A percentile compares a stretch with the other conserved stretches of the same genome.
phyloP scores from a whole-genome alignment of 2,797 vertebrate genomes.

The Sarcophilus harrisii region DNA sequence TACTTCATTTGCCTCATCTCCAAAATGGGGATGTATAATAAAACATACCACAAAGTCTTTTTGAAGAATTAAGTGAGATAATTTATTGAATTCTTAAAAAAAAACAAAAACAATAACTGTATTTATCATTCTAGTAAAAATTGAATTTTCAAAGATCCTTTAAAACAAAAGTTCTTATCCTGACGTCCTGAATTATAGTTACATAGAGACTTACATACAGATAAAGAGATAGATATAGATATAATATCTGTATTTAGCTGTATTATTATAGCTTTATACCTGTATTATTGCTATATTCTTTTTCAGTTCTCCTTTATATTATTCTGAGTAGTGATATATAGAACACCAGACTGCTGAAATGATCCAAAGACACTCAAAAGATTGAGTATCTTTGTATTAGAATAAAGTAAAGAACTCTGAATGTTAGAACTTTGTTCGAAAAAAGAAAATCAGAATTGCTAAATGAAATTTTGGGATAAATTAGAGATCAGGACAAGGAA shows the following conservation, averaged over 20 bases:
- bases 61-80: not conserved
- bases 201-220: too few relatives aligned
- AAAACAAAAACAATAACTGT: not conserved
- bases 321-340: not conserved
- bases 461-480: not conserved
- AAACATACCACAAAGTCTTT: not conserved
- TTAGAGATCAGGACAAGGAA: not conserved
- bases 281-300: not conserved
- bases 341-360: not conserved
- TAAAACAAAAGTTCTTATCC: not conserved
- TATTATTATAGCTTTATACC: too few relatives aligned
- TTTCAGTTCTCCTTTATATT: not conserved
- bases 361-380: not conserved
- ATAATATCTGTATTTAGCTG: too few relatives aligned
- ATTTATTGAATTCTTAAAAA: not conserved
- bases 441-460: not conserved
- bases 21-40: not conserved
- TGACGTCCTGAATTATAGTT: not conserved
- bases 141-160: not conserved
- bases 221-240: too few relatives aligned
- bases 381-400: not conserved
- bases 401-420: not conserved
- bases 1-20: too few relatives aligned
- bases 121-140: not conserved
- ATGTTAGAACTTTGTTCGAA: not conserved